These are phyloP conservation scores for Semnopithecus entellus DNA, from an alignment of 2,113 vertebrate species.

Conservation along the genomic window DNA sequence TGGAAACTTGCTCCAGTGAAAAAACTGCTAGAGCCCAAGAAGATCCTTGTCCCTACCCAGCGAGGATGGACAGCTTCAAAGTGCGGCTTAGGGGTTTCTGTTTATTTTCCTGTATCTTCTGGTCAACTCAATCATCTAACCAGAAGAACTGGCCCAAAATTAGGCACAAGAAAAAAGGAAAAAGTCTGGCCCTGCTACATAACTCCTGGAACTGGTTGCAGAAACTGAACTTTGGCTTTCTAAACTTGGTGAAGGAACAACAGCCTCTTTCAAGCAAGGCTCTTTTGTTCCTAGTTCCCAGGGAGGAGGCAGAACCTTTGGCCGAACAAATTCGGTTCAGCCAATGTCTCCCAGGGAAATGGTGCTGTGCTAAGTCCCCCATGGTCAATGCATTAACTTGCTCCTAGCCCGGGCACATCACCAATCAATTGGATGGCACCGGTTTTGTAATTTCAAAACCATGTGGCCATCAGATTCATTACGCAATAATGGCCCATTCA, in stretches of 20 bases:
- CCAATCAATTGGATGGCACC: not conserved
- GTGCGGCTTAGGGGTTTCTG: not conserved
- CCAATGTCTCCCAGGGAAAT: not conserved
- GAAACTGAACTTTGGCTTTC: not conserved
- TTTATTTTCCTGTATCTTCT: not conserved
- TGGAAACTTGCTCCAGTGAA: not conserved
- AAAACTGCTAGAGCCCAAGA: not conserved
- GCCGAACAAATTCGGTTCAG: not conserved
- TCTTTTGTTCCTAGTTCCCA: constrained; percentile 43
- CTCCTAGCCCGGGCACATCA: no score
- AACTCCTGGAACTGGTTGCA: not conserved
- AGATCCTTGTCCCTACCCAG: not conserved
- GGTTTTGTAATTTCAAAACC: not conserved
- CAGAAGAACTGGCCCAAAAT: not conserved
- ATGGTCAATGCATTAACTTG: no score
- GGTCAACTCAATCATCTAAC: not conserved
- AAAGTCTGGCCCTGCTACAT: not conserved
- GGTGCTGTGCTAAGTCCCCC: fast-evolving
- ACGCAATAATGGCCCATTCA: fast-evolving
- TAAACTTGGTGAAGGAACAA: not conserved
- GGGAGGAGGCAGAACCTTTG: not conserved
- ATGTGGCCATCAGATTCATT: not conserved
- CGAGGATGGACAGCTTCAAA: fast-evolving
- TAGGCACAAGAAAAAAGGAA: not conserved
- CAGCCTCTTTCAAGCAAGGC: constrained; percentile 33